These are phyloP conservation scores for Leptinotarsa peninsularis DNA, from an alignment of 2,888 invertebrate species.

Conservation along the genomic window DNA sequence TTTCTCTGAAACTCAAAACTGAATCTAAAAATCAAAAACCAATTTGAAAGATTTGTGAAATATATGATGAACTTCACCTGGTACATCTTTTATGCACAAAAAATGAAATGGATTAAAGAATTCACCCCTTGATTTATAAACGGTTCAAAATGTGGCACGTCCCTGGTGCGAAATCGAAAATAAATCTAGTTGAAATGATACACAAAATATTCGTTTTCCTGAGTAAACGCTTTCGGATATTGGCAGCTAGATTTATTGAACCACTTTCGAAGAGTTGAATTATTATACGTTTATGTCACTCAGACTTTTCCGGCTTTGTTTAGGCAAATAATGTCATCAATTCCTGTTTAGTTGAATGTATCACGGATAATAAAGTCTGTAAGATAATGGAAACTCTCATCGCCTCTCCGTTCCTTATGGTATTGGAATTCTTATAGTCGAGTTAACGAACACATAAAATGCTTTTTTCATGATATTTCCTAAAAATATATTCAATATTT, in stretches of 20 bases:
- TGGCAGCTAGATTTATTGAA: constrained; percentile 14
- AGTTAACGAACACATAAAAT: no score
- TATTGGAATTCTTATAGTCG: background rate
- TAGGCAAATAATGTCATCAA: constrained; percentile 5
- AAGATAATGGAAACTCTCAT: background rate
- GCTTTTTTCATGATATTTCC: no score
- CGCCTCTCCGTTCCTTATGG: background rate
- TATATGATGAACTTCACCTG: no score
- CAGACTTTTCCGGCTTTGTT: constrained; percentile 21
- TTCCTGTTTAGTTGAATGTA: constrained; percentile 8
- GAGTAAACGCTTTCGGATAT: constrained; percentile 14
- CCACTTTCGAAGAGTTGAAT: constrained; percentile 22
- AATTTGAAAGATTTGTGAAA: no score
- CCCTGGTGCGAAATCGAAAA: background rate
- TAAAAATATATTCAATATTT: no score
- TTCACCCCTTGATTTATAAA: no score
- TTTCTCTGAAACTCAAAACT: no score
- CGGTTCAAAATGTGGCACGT: background rate
- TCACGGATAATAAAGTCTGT: constrained; percentile 1
- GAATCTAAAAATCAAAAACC: no score
- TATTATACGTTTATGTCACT: constrained; percentile 5
- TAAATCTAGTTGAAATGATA: constrained; percentile 1
- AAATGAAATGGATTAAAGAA: no score
- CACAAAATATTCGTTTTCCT: constrained; percentile 15
- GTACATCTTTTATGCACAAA: no score